Base-by-base conservation (phyloP, 2,888 invertebrate genomes). In the Lomographa bimaculata region DNA sequence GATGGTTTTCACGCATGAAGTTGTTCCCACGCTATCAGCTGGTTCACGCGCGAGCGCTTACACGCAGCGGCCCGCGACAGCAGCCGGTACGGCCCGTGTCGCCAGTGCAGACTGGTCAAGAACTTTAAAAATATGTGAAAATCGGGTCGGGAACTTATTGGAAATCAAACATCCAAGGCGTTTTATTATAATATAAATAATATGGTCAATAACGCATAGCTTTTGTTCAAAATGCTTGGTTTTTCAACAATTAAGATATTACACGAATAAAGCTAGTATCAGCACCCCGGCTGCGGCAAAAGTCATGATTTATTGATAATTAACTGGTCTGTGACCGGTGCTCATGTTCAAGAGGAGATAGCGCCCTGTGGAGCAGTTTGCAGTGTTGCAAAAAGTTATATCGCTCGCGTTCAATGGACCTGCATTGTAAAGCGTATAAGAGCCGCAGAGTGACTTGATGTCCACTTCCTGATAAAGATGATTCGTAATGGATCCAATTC, bases 21-120 rank as follows among this genome's bases (percentile, higher is more conserved):
- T 71, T 66, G 62, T 84, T 85, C 85, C 79, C 85, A 86, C 86
- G 80, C 67, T 72, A 82, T 83, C 82, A 81, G 79, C 76, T 80
- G 76, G 79, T 75, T 77, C 65, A 81, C 76, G 85, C 78, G 64
- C 61, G 76, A 71, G 70, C 70, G 79, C 75, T 60, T 68, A 56
- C 57, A 65, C 53, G 64, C 71, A 77, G 51, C 74, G 56, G 69
- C 62, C 67, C 66, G 71, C 60, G 55, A 70, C 74, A 54, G 60
- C 57, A 42, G 49, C 55, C 61, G 47, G 57, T 64, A 60, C 63
- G 66, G 57, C 61, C 55, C 61, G 47, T 57, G 64, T 60, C 63
- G 66, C 57, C 61, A 46, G 53, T 48, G 45, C 56, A 61, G 57
- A 51, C 54, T 58, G 58, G 55, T 50, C 53, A n/a, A n/a, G n/a